These are phyloP conservation scores for Theristicus caerulescens DNA, from an alignment of 2,113 vertebrate species.

Conservation along the genomic window DNA sequence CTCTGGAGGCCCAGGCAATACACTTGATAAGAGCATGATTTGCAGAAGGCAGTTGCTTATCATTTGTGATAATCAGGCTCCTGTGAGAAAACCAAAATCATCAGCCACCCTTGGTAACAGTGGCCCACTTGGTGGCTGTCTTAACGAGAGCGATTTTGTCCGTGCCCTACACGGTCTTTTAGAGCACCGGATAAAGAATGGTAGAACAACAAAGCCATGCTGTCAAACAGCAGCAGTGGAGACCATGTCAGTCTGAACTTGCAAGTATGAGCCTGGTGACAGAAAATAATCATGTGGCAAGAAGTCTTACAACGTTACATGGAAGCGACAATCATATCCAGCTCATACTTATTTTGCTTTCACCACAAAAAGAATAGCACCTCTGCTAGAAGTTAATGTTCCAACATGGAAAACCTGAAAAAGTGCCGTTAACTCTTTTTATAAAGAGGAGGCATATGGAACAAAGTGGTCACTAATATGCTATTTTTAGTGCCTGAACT, in stretches of 20 bases:
- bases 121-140: not conserved
- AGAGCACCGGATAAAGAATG: not conserved
- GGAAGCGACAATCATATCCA: conserved; percentile 43
- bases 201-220: conserved; percentile 28
- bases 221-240: conserved; percentile 35
- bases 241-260: conserved; percentile 48
- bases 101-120: not conserved
- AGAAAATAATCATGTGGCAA: conserved; percentile 45
- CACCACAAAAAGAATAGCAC: conserved; percentile 64
- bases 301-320: conserved; percentile 34
- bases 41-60: not conserved
- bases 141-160: conserved; percentile 8
- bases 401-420: conserved; percentile 65
- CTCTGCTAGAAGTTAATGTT: conserved; percentile 70
- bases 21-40: not conserved
- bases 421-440: conserved; percentile 54
- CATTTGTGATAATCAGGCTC: not conserved
- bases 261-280: conserved; percentile 9
- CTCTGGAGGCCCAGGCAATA: not conserved
- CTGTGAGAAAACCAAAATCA: not conserved
- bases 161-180: not conserved
- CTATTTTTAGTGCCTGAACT: conserved; percentile 56
- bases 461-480: conserved; percentile 65
- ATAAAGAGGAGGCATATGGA: conserved; percentile 36
- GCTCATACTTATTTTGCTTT: conserved; percentile 67